Evolutionary conservation across 1,140 invertebrate genomes (phyloP).

Genomic region (Asobara japonica): DNA sequence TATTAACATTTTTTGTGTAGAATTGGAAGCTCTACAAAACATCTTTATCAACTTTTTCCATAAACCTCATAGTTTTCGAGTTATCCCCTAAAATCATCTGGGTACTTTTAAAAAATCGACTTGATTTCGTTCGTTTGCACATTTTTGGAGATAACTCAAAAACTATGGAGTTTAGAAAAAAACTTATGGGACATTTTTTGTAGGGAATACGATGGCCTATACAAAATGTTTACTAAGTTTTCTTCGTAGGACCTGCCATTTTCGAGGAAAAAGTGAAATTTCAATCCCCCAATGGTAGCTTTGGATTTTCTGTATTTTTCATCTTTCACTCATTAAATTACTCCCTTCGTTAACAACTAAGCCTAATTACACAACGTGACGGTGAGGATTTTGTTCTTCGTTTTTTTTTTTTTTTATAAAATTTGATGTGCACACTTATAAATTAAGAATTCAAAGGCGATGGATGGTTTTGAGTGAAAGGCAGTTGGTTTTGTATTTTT

Average conservation of each 20-base stretch:
- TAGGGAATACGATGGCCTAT: background rate
- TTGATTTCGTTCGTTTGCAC: background rate
- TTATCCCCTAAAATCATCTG: no score
- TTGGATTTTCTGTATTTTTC: background rate
- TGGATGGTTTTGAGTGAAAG: conserved; percentile 34
- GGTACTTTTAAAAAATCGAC: no score
- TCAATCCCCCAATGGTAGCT: background rate
- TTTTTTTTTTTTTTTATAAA: conserved; percentile 13
- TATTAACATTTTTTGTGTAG: background rate
- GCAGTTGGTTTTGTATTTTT: conserved; percentile 29
- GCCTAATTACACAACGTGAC: conserved; percentile 2
- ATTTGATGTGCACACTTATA: conserved; percentile 26
- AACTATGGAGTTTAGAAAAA: background rate
- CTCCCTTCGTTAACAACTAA: background rate
- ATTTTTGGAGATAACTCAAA: background rate
- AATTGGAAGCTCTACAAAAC: background rate
- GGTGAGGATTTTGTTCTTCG: background rate
- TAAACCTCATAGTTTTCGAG: background rate
- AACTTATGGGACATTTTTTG: background rate
- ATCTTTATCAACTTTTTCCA: background rate
- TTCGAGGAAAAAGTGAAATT: background rate
- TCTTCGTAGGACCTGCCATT: background rate
- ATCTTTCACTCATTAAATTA: conserved; percentile 12
- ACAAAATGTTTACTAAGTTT: background rate
- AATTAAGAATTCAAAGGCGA: conserved; percentile 34